phyloP scores from a whole-genome alignment of 1,140 invertebrate species.

The Aphelenchoides fujianensis region DNA sequence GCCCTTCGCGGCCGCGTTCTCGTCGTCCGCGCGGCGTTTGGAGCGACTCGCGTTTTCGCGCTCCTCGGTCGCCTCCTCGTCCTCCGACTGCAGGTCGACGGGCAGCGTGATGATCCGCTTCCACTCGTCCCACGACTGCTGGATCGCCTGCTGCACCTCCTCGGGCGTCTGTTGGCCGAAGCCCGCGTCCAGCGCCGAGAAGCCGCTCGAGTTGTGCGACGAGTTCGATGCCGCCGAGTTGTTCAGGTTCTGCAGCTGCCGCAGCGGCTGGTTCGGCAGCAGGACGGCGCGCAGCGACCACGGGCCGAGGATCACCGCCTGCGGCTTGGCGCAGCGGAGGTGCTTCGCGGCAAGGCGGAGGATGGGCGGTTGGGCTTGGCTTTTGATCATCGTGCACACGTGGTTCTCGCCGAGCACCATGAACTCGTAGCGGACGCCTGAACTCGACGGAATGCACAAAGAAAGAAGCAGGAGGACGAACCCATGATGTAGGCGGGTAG shows the following conservation, averaged over 20 bases:
- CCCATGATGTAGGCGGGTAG: conserved; percentile 6
- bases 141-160: conserved; percentile 31
- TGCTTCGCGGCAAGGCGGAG: conserved; percentile 26
- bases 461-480: no score
- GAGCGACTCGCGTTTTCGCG: not conserved
- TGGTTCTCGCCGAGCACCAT: conserved; percentile 44
- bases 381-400: conserved; percentile 38
- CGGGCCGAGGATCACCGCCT: conserved; percentile 44
- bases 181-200: not conserved
- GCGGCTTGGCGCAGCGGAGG: conserved; percentile 12
- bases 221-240: not conserved
- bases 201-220: conserved; percentile 17
- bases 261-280: conserved; percentile 35
- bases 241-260: not conserved
- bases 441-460: conserved; percentile 31
- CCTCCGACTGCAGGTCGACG: not conserved
- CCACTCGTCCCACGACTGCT: conserved; percentile 40
- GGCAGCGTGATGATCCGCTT: not conserved
- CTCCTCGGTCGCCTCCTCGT: conserved; percentile 4
- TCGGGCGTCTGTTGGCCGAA: conserved; percentile 3
- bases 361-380: conserved; percentile 41
- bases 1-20: not conserved
- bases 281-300: conserved; percentile 43
- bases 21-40: not conserved
- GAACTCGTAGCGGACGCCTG: conserved; percentile 39